Percentiles rank a stretch among this genome's conserved stretches.
Evolutionary conservation across 2,797 vertebrate genomes (phyloP).

Genomic region (Salmo trutta): DNA sequence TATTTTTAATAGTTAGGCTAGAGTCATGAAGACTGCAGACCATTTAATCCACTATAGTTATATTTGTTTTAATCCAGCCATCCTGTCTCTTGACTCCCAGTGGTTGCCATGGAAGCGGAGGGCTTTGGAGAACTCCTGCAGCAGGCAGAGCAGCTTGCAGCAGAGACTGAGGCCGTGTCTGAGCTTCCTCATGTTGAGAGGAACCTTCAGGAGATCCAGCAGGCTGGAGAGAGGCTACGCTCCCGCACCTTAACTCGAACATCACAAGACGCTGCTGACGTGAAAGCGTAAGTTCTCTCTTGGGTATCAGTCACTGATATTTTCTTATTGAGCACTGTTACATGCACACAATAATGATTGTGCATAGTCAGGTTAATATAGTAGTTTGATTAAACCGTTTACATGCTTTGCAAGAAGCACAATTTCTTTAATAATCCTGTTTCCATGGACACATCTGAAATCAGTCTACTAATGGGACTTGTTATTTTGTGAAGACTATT

Average conservation of each 20-base stretch:
- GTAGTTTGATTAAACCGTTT: too few relatives aligned
- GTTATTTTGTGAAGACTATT: too few relatives aligned
- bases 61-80: background rate
- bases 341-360: too few relatives aligned
- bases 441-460: too few relatives aligned
- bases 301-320: background rate
- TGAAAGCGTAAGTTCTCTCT: slow-evolving; percentile 89
- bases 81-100: background rate
- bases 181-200: slow-evolving; percentile 95
- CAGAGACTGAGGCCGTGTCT: slow-evolving; percentile 93
- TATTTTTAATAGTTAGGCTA: too few relatives aligned
- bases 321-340: background rate
- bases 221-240: slow-evolving; percentile 92
- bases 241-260: slow-evolving; percentile 93
- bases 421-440: too few relatives aligned
- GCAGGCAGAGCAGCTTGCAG: slow-evolving; percentile 96
- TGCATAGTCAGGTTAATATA: too few relatives aligned
- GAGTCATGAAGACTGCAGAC: background rate
- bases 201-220: slow-evolving; percentile 97
- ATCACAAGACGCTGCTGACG: slow-evolving; percentile 93
- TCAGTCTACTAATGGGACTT: too few relatives aligned
- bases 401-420: too few relatives aligned
- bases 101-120: slow-evolving; percentile 85
- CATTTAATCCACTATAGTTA: background rate
- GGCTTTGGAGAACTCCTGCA: slow-evolving; percentile 96